A percentile compares a stretch with the other conserved stretches of the same genome.
Evolutionary conservation across 2,888 invertebrate species (phyloP).

Genomic region (Dolichomitus sp.): DNA sequence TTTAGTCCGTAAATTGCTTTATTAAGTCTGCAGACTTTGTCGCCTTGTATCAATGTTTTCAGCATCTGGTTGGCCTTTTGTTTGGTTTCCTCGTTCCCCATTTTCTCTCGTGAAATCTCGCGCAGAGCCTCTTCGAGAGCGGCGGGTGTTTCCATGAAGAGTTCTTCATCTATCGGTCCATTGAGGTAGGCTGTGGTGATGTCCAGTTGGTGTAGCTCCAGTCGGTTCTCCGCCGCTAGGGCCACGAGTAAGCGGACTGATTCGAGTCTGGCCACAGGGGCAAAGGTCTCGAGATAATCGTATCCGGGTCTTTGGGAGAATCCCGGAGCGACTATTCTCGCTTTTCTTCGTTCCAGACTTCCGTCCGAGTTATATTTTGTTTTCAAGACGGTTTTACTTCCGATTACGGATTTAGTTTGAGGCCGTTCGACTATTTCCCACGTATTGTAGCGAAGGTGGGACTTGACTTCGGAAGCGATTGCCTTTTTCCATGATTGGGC

Average conservation of each 20-base stretch:
- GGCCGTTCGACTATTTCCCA: neutral
- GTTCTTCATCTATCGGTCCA: neutral
- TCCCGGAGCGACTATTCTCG: neutral
- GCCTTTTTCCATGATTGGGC: constrained; percentile 60
- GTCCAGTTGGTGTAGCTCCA: constrained; percentile 10
- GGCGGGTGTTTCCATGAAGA: constrained; percentile 17
- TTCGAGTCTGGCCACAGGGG: neutral
- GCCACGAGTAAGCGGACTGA: constrained; percentile 6
- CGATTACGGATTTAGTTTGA: neutral
- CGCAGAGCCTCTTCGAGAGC: neutral
- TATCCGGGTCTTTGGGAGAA: constrained; percentile 14
- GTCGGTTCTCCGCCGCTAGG: neutral
- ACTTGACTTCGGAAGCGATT: constrained; percentile 41
- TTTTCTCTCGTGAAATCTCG: neutral
- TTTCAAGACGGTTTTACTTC: neutral
- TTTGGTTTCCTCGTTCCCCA: neutral
- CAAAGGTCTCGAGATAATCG: constrained; percentile 17
- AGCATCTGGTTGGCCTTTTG: neutral
- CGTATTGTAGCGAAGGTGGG: neutral
- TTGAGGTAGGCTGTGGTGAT: constrained; percentile 24
- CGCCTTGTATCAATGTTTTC: neutral
- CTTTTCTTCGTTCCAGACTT: neutral
- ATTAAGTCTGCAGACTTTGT: constrained; percentile 60
- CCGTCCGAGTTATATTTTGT: neutral
- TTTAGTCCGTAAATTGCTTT: constrained; percentile 69